Evolutionary conservation across 2,113 vertebrate species (phyloP).

Genomic region (Menidia beryllina): DNA sequence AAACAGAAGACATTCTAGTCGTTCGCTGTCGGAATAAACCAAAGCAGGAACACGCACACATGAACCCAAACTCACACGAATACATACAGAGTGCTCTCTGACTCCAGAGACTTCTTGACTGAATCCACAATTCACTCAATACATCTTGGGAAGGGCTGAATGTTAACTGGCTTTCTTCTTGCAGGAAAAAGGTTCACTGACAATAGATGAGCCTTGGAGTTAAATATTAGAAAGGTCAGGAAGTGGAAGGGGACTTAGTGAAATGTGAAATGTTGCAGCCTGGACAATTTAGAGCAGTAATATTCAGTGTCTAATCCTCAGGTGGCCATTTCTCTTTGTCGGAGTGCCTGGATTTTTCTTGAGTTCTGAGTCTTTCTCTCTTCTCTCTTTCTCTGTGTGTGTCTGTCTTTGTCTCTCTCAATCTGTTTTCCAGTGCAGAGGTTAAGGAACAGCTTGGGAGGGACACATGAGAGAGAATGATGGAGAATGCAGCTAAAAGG

Average conservation of each 20-base stretch:
- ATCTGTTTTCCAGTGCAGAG: constrained; percentile 66
- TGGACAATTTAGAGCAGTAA: constrained; percentile 76
- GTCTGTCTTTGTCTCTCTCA: constrained; percentile 49
- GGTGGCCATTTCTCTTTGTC: constrained; percentile 68
- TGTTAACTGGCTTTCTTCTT: constrained; percentile 77
- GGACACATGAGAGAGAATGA: constrained; percentile 77
- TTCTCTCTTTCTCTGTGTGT: constrained; percentile 20
- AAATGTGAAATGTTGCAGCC: constrained; percentile 80
- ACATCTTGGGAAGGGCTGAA: constrained; percentile 73
- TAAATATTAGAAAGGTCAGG: constrained; percentile 84
- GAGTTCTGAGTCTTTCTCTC: constrained; percentile 10
- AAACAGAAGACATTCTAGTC: constrained; percentile 17
- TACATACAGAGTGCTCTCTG: constrained; percentile 35
- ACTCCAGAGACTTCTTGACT: constrained; percentile 60
- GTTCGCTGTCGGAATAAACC: constrained; percentile 25
- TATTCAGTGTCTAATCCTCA: constrained; percentile 79
- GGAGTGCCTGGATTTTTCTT: constrained; percentile 37
- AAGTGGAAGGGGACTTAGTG: constrained; percentile 79
- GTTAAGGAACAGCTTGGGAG: constrained; percentile 76
- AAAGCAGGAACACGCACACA: constrained; percentile 10
- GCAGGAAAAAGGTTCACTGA: constrained; percentile 75
- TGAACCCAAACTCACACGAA: constrained; percentile 13
- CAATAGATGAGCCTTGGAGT: constrained; percentile 79
- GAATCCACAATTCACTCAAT: constrained; percentile 78
- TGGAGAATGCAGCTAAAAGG: constrained; percentile 79